These are phyloP conservation scores for Heliangelus exortis DNA, from an alignment of 2,797 vertebrate genomes.

Conservation along the genomic window DNA sequence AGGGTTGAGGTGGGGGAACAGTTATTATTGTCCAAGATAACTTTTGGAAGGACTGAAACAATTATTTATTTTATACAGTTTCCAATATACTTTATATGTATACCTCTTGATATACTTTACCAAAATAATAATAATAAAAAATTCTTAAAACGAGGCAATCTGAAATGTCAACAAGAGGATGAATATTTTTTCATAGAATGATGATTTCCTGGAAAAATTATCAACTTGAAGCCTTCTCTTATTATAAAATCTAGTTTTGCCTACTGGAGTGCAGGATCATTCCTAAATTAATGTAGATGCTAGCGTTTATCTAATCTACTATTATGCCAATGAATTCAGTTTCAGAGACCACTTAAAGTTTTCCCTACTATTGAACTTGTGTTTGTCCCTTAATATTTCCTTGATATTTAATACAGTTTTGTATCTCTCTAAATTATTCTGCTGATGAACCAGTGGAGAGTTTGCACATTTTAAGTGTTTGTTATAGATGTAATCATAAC, in stretches of 20 bases:
- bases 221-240: background rate
- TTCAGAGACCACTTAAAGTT: background rate
- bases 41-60: background rate
- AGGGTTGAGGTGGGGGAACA: background rate
- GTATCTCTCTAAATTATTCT: background rate
- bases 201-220: background rate
- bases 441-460: background rate
- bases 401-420: background rate
- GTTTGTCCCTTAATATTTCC: background rate
- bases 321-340: background rate
- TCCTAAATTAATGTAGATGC: background rate
- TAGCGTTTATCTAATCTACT: background rate
- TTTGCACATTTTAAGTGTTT: slow-evolving; percentile 17
- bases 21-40: background rate
- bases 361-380: background rate
- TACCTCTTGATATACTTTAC: background rate
- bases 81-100: background rate
- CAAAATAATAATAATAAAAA: background rate
- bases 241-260: background rate
- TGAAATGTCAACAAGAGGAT: background rate
- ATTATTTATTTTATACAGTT: background rate
- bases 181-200: background rate
- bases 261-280: background rate
- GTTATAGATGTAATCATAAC: background rate
- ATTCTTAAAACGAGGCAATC: background rate